Conservation (phyloP, 2,888 invertebrate genomes). For the Auanema sp. region DNA sequence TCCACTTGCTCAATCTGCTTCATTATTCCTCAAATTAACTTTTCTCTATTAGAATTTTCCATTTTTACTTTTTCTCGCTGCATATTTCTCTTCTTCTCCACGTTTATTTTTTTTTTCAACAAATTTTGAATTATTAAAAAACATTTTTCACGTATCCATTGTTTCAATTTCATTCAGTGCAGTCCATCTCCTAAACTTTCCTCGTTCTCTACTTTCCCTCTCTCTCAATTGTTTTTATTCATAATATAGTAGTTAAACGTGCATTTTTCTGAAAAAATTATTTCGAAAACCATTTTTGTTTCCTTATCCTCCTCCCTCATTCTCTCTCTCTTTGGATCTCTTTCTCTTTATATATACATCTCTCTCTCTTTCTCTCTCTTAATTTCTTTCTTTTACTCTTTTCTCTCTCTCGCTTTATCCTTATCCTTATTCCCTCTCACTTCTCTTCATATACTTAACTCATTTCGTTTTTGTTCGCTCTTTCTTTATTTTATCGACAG, state of each 20-base stretch:
- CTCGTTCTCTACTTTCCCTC: too few species aligned
- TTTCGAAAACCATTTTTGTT: not conserved
- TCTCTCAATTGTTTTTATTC: too few species aligned
- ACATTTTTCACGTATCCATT: too few species aligned
- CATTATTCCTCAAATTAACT: too few species aligned
- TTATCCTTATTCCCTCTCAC: not conserved
- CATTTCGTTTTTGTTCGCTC: not conserved
- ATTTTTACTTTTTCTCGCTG: not conserved
- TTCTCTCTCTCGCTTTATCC: not conserved
- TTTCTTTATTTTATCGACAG: not conserved
- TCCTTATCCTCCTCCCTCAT: not conserved
- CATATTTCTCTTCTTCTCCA: not conserved
- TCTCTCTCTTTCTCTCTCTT: constrained; percentile 2
- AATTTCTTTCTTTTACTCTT: not conserved
- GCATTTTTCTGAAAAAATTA: too few species aligned
- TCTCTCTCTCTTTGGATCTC: constrained; percentile 3
- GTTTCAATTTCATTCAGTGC: too few species aligned
- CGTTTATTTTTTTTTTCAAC: not conserved
- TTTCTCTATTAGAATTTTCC: not conserved
- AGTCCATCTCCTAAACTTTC: too few species aligned
- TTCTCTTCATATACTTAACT: not conserved
- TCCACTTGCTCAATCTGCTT: too few species aligned
- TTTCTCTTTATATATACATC: not conserved
- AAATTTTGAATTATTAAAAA: not conserved
- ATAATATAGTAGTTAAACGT: too few species aligned